Base-by-base conservation (phyloP, 2,888 invertebrate genomes). In the Campoplex capitator region DNA sequence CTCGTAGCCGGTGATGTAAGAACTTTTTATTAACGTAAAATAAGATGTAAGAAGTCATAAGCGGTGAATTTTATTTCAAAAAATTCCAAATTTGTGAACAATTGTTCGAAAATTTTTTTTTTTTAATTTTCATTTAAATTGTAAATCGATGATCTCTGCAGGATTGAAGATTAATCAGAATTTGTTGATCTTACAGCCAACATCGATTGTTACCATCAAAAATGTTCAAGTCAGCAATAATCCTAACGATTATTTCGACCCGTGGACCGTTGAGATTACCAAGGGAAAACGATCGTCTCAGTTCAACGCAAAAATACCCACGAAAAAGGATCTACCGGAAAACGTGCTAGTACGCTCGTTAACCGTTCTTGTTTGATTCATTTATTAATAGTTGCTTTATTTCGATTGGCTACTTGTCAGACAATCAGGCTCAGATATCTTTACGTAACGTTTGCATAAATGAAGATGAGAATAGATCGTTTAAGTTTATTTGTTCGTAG, bases 1-100 rank as follows among this genome's bases (percentile, higher is more conserved):
- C 65, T 82, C 45, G 87, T 87, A 2, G 58, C 67, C 28, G 84
- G 70, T 18, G 84, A 87, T 32, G 87, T 87, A 23, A 74, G 86
- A 77, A 81, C 45, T 80, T 56, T 35, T 62, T 51, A 0, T 6
- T 38, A 48, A 48, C 23, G 23, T 23, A 23, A 23, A 23, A 23
- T 23, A 23, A 23, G 23, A 23, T 23, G 0, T 23, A 23, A 23
- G 23, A 23, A 23, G 23, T 23, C 23, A 62, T 62, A 32, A 62
- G 1, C 1, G 32, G 32, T 32, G 16, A 62, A 18, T n/a, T 51
- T 7, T 18, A 23, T 23, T 23, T 23, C 23, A 23, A 48, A 48
- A 48, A 16, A 16, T 11, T 48, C 3, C 13, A 48, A 48, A 16
- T 48, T 48, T 48, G 4, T 16, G 48, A 48, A 48, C 7, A 28